phyloP scores from a whole-genome alignment of 2,888 invertebrate species.

The Aromia moschata region DNA sequence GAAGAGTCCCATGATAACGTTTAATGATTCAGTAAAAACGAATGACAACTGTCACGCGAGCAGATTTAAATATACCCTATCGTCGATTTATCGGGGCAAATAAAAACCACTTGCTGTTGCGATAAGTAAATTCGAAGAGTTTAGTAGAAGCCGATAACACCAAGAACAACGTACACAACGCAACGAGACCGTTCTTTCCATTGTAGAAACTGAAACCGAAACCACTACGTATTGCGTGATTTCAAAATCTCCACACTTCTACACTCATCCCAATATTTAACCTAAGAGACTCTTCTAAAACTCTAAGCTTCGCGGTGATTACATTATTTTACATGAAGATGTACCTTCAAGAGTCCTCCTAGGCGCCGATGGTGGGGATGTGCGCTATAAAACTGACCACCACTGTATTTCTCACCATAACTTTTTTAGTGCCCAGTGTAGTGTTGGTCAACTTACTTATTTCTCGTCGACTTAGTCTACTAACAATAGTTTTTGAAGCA shows the following conservation, averaged over 20 bases:
- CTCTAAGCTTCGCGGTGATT: constrained; percentile 8
- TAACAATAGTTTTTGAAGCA: constrained; percentile 21
- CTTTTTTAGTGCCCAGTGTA: constrained; percentile 49
- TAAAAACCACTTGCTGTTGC: too few species aligned
- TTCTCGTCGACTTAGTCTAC: constrained; percentile 12
- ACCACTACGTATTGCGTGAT: too few species aligned
- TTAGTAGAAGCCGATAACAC: too few species aligned
- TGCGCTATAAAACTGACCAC: constrained; percentile 49
- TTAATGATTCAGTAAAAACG: too few species aligned
- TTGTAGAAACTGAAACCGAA: too few species aligned
- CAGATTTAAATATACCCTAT: too few species aligned
- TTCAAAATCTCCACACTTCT: background rate
- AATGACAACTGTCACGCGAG: too few species aligned
- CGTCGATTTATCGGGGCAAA: too few species aligned
- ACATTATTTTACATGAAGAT: constrained; percentile 25
- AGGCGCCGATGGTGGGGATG: constrained; percentile 41
- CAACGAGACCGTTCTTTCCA: too few species aligned
- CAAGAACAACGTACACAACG: too few species aligned
- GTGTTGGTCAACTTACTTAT: constrained; percentile 39
- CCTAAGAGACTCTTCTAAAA: constrained; percentile 9
- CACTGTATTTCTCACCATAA: constrained; percentile 44
- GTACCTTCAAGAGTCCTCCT: constrained; percentile 21
- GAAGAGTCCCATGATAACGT: too few species aligned
- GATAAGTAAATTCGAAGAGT: too few species aligned
- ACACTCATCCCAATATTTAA: background rate